A percentile compares a stretch with the other conserved stretches of the same genome.
Evolutionary conservation across 2,888 invertebrate genomes (phyloP).

Genomic region (Callyntrura sp.): DNA sequence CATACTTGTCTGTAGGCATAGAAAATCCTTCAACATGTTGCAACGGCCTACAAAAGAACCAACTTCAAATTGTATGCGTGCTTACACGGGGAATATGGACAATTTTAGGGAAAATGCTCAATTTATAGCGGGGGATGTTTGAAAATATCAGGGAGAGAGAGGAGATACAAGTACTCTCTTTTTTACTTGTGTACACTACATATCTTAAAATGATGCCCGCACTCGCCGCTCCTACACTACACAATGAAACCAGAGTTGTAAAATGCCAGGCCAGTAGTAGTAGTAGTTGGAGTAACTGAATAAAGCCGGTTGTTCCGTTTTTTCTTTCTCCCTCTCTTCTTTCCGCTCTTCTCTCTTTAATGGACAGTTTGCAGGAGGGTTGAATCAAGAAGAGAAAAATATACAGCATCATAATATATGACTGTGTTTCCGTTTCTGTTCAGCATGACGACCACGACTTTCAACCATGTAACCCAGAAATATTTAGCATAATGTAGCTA

Average conservation of each 20-base stretch:
- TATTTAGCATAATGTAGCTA: slow-evolving; percentile 38
- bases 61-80: background rate
- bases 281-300: background rate
- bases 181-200: background rate
- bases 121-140: slow-evolving; percentile 20
- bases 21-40: background rate
- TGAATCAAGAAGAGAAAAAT: slow-evolving; percentile 29
- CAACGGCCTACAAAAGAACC: background rate
- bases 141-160: background rate
- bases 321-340: background rate
- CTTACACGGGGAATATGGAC: background rate
- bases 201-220: background rate
- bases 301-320: background rate
- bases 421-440: slow-evolving; percentile 58
- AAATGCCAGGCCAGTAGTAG: background rate
- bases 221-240: background rate
- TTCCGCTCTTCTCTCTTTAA: background rate
- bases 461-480: background rate
- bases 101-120: slow-evolving; percentile 17
- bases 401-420: slow-evolving; percentile 54
- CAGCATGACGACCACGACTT: slow-evolving; percentile 49
- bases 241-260: background rate
- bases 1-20: slow-evolving; percentile 4
- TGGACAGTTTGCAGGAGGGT: slow-evolving; percentile 27
- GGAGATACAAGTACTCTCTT: background rate